Percentiles rank a stretch among this genome's conserved stretches.
Evolutionary conservation across 2,888 invertebrate species (phyloP).

Genomic region (Ophioninae sp.): DNA sequence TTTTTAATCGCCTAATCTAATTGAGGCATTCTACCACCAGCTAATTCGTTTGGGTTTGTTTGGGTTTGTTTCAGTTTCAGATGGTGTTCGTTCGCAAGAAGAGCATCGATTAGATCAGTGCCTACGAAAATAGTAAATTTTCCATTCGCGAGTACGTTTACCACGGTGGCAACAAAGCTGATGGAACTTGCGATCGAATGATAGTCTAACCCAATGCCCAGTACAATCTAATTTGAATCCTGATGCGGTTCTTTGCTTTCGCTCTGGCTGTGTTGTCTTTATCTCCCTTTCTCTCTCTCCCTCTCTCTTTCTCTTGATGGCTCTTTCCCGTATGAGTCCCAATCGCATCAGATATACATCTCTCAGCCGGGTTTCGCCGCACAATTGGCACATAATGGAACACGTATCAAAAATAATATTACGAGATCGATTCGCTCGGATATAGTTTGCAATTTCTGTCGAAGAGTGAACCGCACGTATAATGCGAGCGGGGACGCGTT

Average conservation of each 20-base stretch:
- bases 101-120: too few relatives aligned
- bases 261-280: not conserved
- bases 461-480: constrained; percentile 59
- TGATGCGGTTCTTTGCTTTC: constrained; percentile 22
- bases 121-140: too few relatives aligned
- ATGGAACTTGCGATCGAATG: not conserved
- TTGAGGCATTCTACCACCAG: too few relatives aligned
- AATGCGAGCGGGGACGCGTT: constrained; percentile 31
- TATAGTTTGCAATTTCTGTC: constrained; percentile 71
- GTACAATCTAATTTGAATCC: constrained; percentile 76
- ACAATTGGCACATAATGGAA: constrained; percentile 75
- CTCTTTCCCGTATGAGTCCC: not conserved
- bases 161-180: not conserved
- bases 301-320: not conserved
- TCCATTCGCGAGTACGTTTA: too few relatives aligned
- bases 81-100: too few relatives aligned
- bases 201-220: constrained; percentile 64
- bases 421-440: constrained; percentile 77
- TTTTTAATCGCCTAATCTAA: too few relatives aligned
- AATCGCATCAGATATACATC: not conserved
- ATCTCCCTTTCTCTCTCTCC: not conserved
- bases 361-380: not conserved
- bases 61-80: too few relatives aligned
- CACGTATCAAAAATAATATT: constrained; percentile 80
- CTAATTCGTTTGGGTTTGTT: too few relatives aligned